Conservation (phyloP, 2,113 vertebrate species). For the Pogonocichla stellata region DNA sequence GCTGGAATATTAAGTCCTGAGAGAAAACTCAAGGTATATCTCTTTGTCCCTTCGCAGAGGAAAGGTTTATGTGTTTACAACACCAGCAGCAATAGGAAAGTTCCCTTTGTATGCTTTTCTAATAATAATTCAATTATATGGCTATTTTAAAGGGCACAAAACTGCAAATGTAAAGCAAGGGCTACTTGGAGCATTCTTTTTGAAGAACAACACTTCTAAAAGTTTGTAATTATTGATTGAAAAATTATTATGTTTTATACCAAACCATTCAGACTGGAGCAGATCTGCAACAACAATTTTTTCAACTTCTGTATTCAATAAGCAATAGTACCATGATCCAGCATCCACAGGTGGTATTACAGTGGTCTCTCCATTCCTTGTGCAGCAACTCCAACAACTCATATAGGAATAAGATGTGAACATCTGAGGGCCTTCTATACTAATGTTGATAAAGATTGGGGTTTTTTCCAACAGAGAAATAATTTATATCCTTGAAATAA, state of each 20-base stretch:
- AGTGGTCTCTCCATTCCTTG: neutral
- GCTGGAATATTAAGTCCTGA: neutral
- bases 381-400: neutral
- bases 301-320: neutral
- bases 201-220: neutral
- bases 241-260: neutral
- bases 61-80: neutral
- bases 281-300: neutral
- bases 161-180: neutral
- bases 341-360: neutral
- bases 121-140: neutral
- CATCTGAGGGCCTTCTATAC: neutral
- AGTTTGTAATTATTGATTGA: neutral
- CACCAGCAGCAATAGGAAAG: neutral
- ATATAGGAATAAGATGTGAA: neutral
- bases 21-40: neutral
- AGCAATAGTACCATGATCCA: neutral
- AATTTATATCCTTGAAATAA: neutral
- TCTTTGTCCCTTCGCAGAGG: neutral
- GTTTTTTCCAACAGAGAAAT: neutral
- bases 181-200: neutral
- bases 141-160: neutral
- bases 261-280: neutral
- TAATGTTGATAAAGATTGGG: rapidly evolving
- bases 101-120: neutral